Conservation (phyloP, 2,797 vertebrate species). For the Hydrocynus forskahlii region DNA sequence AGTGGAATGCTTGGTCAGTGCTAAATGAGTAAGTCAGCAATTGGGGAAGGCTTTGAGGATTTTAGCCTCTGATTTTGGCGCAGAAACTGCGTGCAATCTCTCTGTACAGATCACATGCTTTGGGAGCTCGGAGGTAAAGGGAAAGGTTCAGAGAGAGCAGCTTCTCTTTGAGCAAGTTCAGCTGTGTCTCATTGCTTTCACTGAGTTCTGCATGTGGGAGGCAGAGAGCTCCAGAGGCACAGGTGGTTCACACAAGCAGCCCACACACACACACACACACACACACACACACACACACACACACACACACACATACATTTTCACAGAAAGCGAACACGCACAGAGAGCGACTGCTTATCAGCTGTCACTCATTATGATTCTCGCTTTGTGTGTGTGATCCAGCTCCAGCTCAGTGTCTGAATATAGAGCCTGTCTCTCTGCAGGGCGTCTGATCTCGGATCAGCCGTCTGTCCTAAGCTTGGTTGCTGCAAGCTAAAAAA, state of each 20-base stretch:
- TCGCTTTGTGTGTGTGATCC: background rate
- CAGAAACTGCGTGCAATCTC: background rate
- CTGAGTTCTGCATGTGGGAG: background rate
- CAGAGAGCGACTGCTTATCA: constrained; percentile 10
- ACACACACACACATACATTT: background rate
- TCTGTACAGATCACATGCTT: background rate
- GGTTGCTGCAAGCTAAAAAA: background rate
- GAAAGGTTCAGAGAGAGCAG: background rate
- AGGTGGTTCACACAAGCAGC: constrained; percentile 19
- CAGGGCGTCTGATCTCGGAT: background rate
- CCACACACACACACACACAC: constrained; percentile 14
- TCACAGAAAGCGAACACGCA: background rate
- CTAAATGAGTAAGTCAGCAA: background rate
- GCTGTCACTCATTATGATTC: background rate
- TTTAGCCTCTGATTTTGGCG: background rate
- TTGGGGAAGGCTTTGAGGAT: background rate
- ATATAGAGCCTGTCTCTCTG: background rate
- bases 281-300: background rate
- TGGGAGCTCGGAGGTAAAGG: background rate
- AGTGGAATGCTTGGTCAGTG: too few relatives aligned
- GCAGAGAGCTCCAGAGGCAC: constrained; percentile 16
- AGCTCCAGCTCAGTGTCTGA: background rate
- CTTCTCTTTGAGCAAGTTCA: constrained; percentile 6
- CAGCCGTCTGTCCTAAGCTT: background rate
- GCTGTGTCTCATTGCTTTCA: background rate